These are phyloP conservation scores for Brenthis hecate DNA, from an alignment of 2,888 invertebrate species.

Conservation along the genomic window DNA sequence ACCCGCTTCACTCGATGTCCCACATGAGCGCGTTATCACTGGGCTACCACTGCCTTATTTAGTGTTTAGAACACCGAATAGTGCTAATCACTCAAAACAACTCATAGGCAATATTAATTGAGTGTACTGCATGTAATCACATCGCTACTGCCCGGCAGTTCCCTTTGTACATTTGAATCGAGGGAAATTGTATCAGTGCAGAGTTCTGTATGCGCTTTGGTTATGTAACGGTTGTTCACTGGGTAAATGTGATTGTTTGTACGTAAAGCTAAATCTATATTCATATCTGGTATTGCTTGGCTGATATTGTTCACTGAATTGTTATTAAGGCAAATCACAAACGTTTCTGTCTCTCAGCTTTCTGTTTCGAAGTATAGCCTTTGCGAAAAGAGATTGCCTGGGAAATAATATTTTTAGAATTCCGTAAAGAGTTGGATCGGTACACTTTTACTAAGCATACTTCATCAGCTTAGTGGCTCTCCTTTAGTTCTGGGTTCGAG, in stretches of 20 bases:
- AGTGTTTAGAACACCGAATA: background rate
- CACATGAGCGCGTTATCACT: too few relatives aligned
- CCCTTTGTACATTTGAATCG: slow-evolving; percentile 44
- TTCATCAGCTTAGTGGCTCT: too few relatives aligned
- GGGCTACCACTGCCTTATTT: background rate
- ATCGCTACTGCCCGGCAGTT: slow-evolving; percentile 22
- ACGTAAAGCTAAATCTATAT: slow-evolving; percentile 2
- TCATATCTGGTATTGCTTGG: background rate
- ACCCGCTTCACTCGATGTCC: too few relatives aligned
- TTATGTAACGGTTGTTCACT: slow-evolving; percentile 23
- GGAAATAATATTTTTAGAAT: too few relatives aligned
- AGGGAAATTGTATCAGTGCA: slow-evolving; percentile 61
- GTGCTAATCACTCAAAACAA: slow-evolving; percentile 23
- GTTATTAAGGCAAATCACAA: slow-evolving; percentile 1
- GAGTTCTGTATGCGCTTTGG: slow-evolving; percentile 29
- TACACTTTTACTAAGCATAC: too few relatives aligned
- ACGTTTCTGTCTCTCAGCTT: slow-evolving; percentile 3
- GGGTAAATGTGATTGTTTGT: slow-evolving; percentile 20
- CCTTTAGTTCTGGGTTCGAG: too few relatives aligned
- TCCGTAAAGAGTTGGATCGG: too few relatives aligned
- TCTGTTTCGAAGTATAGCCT: background rate
- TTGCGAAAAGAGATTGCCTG: too few relatives aligned
- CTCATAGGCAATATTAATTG: slow-evolving; percentile 28
- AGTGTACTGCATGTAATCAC: slow-evolving; percentile 32
- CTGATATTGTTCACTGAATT: slow-evolving; percentile 2